Evolutionary conservation across 2,888 invertebrate genomes (phyloP), one percentile per base, ranked within the genome.

Genomic region (Apamea epomidion): DNA sequence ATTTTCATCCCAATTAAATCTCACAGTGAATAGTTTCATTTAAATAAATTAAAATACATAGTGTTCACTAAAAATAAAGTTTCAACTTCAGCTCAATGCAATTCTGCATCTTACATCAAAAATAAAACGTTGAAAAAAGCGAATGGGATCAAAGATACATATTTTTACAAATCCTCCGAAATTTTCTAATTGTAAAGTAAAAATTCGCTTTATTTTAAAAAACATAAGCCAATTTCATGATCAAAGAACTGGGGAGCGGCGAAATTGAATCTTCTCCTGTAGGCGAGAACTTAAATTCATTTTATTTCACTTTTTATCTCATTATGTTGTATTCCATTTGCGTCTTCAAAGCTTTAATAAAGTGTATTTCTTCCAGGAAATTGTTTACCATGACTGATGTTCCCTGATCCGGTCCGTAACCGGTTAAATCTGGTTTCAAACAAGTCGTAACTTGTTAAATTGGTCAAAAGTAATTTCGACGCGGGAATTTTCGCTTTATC

Each of bases 291-390:
- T 92, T 87, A 85, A 88, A 89, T 87, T 25, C 76, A 87, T 85
- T 81, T 73, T 71, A 76, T 80, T 88, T 91, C 88, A 89, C 91
- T 91, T 90, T 90, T 91, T 89, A 92, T 92, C 92, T 93, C 91
- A 91, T 94, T 94, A 93, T 92, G 90, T 91, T 92, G 92, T 92
- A 93, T 92, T 93, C 90, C 88, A 92, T 93, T 93, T 92, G 89
- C 90, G 87, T 83, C 85, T 88, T 92, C 91, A 90, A 92, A 92
- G 91, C 85, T 73, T 86, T 90, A 85, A 78, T 76, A 88, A 88
- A 88, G 86, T 86, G 82, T 89, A 84, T 87, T 87, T 85, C 86
- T 91, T 84, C 62, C 68, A 88, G 86, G 83, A 91, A 91, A 91
- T 90, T 91, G 90, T 92, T 88, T 88, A 90, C 88, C 81, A 86